Conservation (phyloP, 2,888 invertebrate genomes). For the Calephelis perditalis region DNA sequence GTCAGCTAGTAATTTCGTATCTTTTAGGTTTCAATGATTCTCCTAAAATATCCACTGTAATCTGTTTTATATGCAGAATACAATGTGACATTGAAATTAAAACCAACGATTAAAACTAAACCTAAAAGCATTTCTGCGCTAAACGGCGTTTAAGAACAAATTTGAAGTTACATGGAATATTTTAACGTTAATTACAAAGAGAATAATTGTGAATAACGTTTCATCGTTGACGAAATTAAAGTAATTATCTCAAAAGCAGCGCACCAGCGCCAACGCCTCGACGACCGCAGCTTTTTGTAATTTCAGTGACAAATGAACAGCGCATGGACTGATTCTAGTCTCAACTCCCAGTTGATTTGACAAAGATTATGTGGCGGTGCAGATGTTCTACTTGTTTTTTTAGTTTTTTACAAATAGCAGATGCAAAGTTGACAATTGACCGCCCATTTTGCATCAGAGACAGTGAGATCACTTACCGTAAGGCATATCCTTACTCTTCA, state of each 20-base stretch:
- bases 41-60: too few species aligned
- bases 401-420: too few species aligned
- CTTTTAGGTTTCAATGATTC: too few species aligned
- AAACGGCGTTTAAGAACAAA: constrained; percentile 14
- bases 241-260: constrained; percentile 19
- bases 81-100: background rate
- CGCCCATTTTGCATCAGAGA: too few species aligned
- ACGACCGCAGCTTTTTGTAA: constrained; percentile 67
- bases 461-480: too few species aligned
- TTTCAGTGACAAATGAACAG: constrained; percentile 68
- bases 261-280: constrained; percentile 24
- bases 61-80: too few species aligned
- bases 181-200: constrained; percentile 13
- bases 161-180: constrained; percentile 15
- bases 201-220: constrained; percentile 16
- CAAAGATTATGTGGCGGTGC: background rate
- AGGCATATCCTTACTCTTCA: too few species aligned
- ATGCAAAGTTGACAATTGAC: too few species aligned
- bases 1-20: too few species aligned
- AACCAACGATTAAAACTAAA: constrained; percentile 12
- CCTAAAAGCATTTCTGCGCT: constrained; percentile 12
- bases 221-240: constrained; percentile 18
- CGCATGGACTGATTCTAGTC: constrained; percentile 29
- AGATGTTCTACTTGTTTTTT: background rate
- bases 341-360: background rate